Base-by-base conservation (phyloP, 2,888 invertebrate species). In the Hipparchia semele region DNA sequence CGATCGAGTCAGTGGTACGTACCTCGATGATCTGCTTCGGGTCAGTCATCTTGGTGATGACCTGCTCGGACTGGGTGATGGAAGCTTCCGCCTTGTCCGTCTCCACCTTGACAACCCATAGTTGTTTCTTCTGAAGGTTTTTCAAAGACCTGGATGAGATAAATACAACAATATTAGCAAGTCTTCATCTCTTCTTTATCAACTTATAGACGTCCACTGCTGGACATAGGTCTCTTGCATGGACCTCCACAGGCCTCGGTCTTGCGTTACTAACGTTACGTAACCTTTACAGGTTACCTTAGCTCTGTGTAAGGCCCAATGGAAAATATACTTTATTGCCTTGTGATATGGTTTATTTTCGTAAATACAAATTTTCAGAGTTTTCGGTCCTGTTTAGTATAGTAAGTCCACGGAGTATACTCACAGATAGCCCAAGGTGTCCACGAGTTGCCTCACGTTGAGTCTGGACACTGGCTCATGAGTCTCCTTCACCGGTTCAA, bases 71-170 rank as follows among this genome's bases (percentile, higher is more conserved):
- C 78, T 92, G 92, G 0, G 91, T 92, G 82, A 94, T 91, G 73
- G 92, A 92, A 0, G 93, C 93, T 54, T 94, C 93, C 0, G 89
- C 88, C 73, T 91, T 90, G 70, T 92, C 93, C 0, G 91, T 90
- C 68, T 94, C 93, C 53, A 94, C 93, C 65, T 91, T 91, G 6
- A 92, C 93, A 13, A 94, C 92, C 93, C 93, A 94, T 72, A 94
- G 80, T 77, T 94, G 93, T 72, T 94, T 94, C 45, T 91, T 86
- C 59, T 93, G 92, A 2, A 94, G 83, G 69, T 92, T 94, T 83
- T 92, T 93, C 70, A 93, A 73, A 0, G 93, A 92, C 62, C 93
- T 93, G 83, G 0, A 56, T 23, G 46, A 8, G n/a, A 39, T n/a
- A 46, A 46, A 46, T n/a, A 39, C 2, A 4, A 2, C 59, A 10